Conservation (phyloP, 2,888 invertebrate species). For the Syrphus vitripennis region DNA sequence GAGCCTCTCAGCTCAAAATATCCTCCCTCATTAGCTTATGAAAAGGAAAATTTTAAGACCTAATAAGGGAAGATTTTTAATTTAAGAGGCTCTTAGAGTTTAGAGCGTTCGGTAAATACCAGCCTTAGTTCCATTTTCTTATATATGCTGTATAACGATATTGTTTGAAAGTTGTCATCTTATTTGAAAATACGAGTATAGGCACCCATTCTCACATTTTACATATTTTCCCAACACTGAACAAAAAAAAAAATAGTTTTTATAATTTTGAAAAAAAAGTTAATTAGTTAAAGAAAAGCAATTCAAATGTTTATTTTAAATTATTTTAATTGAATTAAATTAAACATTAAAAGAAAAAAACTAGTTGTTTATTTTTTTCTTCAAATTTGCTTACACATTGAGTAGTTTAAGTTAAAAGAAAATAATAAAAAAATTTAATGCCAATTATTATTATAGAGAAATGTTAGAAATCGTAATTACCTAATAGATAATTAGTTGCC, state of each 20-base stretch:
- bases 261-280: not conserved
- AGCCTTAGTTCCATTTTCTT: no score
- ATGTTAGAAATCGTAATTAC: constrained; percentile 82
- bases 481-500: constrained; percentile 91
- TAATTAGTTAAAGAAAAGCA: not conserved
- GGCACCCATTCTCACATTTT: not conserved
- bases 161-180: no score
- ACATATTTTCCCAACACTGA: constrained; percentile 53
- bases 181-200: no score
- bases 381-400: constrained; percentile 17
- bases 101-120: no score
- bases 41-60: no score
- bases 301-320: not conserved
- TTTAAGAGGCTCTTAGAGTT: no score
- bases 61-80: no score
- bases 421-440: constrained; percentile 1
- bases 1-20: no score
- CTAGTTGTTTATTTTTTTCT: not conserved
- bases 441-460: constrained; percentile 51
- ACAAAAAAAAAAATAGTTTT: not conserved
- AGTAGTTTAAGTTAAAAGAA: not conserved
- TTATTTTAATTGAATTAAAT: not conserved
- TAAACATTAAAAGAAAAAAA: not conserved
- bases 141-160: no score
- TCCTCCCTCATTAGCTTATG: no score